A percentile compares a stretch with the other conserved stretches of the same genome.
Evolutionary conservation across 1,140 invertebrate genomes (phyloP).

Genomic region (Dendrolimus kikuchii): DNA sequence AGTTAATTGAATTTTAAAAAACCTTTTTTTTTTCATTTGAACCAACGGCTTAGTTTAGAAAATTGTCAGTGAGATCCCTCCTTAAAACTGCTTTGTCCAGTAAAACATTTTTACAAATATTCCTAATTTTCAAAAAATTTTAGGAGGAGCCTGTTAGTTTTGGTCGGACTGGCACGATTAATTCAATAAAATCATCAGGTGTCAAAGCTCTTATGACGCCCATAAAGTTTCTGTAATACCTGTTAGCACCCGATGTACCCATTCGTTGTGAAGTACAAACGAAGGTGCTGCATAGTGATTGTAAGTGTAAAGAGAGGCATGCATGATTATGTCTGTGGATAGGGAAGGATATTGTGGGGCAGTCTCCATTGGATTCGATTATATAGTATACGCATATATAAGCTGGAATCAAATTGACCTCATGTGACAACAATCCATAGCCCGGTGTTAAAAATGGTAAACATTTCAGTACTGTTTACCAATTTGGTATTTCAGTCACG

Average conservation of each 20-base stretch:
- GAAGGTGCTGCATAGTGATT: slow-evolving; percentile 55
- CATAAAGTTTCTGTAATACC: no score
- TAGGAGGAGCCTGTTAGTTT: no score
- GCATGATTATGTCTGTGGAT: slow-evolving; percentile 41
- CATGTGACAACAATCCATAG: slow-evolving; percentile 25
- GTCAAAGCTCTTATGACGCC: no score
- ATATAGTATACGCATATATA: slow-evolving; percentile 24
- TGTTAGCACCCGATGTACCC: slow-evolving; percentile 11
- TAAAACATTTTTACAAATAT: no score
- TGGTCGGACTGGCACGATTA: no score
- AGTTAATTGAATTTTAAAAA: no score
- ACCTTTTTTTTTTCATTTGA: no score
- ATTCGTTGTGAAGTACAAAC: slow-evolving; percentile 43
- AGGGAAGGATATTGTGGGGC: slow-evolving; percentile 13
- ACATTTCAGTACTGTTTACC: background rate
- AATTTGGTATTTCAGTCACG: background rate
- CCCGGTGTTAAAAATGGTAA: background rate
- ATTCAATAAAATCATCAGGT: no score
- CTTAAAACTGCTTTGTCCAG: no score
- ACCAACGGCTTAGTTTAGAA: no score
- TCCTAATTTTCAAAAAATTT: no score
- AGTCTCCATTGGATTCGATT: slow-evolving; percentile 13
- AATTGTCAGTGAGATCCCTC: no score
- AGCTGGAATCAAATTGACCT: slow-evolving; percentile 23
- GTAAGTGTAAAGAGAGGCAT: slow-evolving; percentile 32